Percentiles rank a stretch among this genome's conserved stretches.
phyloP scores from a whole-genome alignment of 2,113 vertebrate genomes.

The Eulacestoma nigropectus region DNA sequence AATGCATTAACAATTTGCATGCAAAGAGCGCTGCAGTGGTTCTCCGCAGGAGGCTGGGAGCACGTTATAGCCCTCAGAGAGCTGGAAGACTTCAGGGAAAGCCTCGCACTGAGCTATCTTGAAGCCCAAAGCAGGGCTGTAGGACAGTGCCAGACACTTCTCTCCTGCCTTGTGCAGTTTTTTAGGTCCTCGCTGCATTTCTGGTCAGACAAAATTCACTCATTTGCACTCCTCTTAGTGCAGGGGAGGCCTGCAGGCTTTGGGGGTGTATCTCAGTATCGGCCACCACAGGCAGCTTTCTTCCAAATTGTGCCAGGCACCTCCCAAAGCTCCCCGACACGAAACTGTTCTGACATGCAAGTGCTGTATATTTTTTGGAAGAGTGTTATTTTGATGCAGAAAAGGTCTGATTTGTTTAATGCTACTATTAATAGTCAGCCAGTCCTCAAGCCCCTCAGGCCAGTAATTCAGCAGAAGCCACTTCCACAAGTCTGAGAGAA shows the following conservation, averaged over 20 bases:
- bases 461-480: not conserved
- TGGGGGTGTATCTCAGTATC: not conserved
- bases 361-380: not conserved
- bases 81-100: not conserved
- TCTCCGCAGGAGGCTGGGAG: not conserved
- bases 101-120: not conserved
- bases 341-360: not conserved
- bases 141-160: not conserved
- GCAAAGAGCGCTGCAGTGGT: not conserved
- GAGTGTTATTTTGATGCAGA: not conserved
- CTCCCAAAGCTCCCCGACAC: not conserved
- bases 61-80: rapidly evolving
- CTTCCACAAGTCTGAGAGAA: not conserved
- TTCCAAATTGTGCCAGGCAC: not conserved
- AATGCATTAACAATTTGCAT: constrained; percentile 53
- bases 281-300: not conserved
- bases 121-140: not conserved
- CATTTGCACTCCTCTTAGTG: not conserved
- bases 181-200: not conserved
- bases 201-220: not conserved
- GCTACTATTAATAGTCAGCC: not conserved
- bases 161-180: not conserved
- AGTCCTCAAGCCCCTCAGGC: not conserved
- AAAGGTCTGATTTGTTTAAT: not conserved
- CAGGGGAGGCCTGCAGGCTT: not conserved